Conservation (phyloP, 2,797 vertebrate species). For the Leptatherina wallacei region DNA sequence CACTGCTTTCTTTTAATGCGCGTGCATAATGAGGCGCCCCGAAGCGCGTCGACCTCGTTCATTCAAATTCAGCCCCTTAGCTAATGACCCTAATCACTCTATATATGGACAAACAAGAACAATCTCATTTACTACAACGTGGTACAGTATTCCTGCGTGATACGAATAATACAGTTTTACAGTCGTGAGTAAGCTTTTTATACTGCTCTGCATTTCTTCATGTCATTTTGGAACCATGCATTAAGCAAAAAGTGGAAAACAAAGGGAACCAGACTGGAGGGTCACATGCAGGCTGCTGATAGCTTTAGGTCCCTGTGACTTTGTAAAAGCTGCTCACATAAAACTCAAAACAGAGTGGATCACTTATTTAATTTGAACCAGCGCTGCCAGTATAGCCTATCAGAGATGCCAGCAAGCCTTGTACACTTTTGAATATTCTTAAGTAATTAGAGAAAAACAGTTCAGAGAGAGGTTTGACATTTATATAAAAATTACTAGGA, state of each 20-base stretch:
- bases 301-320: conserved; percentile 31
- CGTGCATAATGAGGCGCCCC: conserved; percentile 85
- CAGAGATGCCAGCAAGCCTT: not conserved
- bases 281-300: conserved; percentile 34
- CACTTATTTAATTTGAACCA: conserved; percentile 55
- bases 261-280: not conserved
- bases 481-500: not conserved
- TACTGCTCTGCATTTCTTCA: not conserved
- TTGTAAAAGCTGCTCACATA: conserved; percentile 45
- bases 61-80: conserved; percentile 79
- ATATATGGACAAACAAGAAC: conserved; percentile 68
- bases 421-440: not conserved
- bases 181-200: conserved; percentile 14
- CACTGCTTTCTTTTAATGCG: conserved; percentile 73
- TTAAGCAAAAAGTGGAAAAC: conserved; percentile 14
- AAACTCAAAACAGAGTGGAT: conserved; percentile 23
- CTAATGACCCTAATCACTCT: conserved; percentile 84
- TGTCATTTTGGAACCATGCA: not conserved
- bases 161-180: conserved; percentile 25
- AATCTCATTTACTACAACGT: conserved; percentile 55
- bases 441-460: not conserved
- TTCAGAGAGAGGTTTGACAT: not conserved
- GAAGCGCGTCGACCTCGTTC: conserved; percentile 59
- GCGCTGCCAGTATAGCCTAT: not conserved
- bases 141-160: not conserved